Base-by-base conservation (phyloP, 2,888 invertebrate species). In the Eilema sororculum region DNA sequence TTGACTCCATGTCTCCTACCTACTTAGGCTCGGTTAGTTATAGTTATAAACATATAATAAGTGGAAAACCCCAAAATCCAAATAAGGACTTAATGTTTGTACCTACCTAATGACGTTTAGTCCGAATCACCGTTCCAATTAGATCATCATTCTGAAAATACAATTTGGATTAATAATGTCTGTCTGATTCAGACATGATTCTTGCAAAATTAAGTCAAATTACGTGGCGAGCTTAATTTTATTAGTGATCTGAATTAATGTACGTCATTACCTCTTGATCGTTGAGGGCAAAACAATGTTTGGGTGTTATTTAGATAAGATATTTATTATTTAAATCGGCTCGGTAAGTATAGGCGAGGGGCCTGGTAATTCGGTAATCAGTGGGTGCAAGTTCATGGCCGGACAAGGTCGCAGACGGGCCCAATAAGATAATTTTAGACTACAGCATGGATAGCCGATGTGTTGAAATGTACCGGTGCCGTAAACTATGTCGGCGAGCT, bases 311-410 rank as follows among this genome's bases (percentile, higher is more conserved):
- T 94, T 93, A 92, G 93, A 91, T 93, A 93, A 93, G 90, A 93
- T 95, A 94, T 94, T 94, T 95, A 95, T 95, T 94, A 95, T 95
- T 94, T 94, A 94, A 95, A 95, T 93, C 93, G 90, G 88, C 86
- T 88, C 85, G 85, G 86, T 95, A 95, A 95, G 93, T 95, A 95
- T 95, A 95, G 95, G 86, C 87, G 87, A 90, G 86, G 86, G 85
- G 86, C 85, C 76, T 86, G 90, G 94, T 95, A 95, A 95, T 95
- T 95, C 91, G 94, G 95, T 95, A 95, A 95, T 95, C 89, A 93
- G 87, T 85, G 93, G 95, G 91, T 93, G 86, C 87, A 87, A 85
- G 89, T 88, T 89, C 89, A 86, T 84, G 87, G 86, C 75, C 85
- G 87, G 87, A 86, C 92, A 93, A 95, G 95, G 95, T 95, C 94